Percentiles rank a stretch among this genome's conserved stretches.
Evolutionary conservation across 2,888 invertebrate species (phyloP).

Genomic region (Allygus modestus): DNA sequence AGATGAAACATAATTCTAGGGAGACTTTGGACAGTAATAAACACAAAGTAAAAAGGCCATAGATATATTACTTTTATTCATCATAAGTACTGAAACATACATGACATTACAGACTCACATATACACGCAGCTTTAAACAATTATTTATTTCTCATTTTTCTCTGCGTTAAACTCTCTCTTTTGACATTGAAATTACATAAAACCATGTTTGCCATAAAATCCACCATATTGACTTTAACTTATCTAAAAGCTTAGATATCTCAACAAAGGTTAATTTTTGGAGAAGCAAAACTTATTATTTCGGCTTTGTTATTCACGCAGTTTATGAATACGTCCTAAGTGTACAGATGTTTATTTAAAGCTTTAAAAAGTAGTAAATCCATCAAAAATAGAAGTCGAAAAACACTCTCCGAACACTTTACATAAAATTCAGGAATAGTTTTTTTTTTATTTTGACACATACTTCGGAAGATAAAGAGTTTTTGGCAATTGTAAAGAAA

Average conservation of each 20-base stretch:
- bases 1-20: not conserved
- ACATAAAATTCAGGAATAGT: conserved; percentile 50
- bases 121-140: not conserved
- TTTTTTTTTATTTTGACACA: conserved; percentile 42
- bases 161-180: not conserved
- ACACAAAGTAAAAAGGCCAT: not conserved
- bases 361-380: conserved; percentile 57
- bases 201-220: not conserved
- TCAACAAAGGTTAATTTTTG: conserved; percentile 17
- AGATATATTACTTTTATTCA: conserved; percentile 33
- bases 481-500: conserved; percentile 29
- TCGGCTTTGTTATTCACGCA: not conserved
- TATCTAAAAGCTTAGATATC: conserved; percentile 1
- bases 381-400: conserved; percentile 55
- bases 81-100: conserved; percentile 47
- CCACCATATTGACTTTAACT: not conserved
- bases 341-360: conserved; percentile 36
- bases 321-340: conserved; percentile 30
- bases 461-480: conserved; percentile 22
- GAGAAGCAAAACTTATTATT: not conserved
- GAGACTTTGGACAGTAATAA: not conserved
- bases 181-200: conserved; percentile 1
- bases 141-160: not conserved
- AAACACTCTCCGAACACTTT: conserved; percentile 44
- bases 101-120: conserved; percentile 36